Percentiles rank a stretch among this genome's conserved stretches.
Evolutionary conservation across 1,140 invertebrate species (phyloP).

Genomic region (Pseudomyrmex concolor): DNA sequence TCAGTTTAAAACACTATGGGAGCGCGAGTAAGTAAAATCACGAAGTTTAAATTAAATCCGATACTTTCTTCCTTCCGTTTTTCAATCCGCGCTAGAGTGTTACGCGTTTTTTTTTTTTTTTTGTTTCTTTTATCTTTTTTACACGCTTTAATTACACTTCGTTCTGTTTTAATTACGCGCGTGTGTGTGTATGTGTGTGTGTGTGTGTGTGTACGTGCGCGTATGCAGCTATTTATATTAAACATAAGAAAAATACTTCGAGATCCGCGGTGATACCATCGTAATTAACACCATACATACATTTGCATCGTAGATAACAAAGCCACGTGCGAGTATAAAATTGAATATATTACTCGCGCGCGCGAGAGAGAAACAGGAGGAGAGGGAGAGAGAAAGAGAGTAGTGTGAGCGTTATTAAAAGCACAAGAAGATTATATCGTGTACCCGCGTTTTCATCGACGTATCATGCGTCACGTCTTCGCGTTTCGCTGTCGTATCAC

Average conservation of each 20-base stretch:
- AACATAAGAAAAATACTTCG: not conserved
- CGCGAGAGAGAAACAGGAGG: not conserved
- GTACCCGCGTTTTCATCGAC: constrained; percentile 48
- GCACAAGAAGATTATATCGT: constrained; percentile 52
- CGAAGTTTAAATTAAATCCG: constrained; percentile 20
- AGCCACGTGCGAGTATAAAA: constrained; percentile 49
- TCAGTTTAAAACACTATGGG: not conserved
- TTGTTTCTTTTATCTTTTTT: not conserved
- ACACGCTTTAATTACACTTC: not conserved
- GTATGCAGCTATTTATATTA: constrained; percentile 22
- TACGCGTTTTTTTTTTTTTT: not conserved
- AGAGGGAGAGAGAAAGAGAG: too few species aligned
- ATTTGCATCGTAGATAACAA: constrained; percentile 48
- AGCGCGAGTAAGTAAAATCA: constrained; percentile 30
- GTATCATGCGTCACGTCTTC: constrained; percentile 53
- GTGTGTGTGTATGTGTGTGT: not conserved
- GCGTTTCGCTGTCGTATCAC: constrained; percentile 21
- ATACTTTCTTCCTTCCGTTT: not conserved
- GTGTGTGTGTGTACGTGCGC: too few species aligned
- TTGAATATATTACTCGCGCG: constrained; percentile 50
- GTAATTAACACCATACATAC: constrained; percentile 32
- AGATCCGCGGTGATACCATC: constrained; percentile 17
- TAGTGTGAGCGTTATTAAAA: constrained; percentile 50
- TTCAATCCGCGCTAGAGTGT: not conserved
- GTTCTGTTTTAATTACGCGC: too few species aligned